Evolutionary conservation across 2,888 invertebrate species (phyloP).

Genomic region (Carabus problematicus): DNA sequence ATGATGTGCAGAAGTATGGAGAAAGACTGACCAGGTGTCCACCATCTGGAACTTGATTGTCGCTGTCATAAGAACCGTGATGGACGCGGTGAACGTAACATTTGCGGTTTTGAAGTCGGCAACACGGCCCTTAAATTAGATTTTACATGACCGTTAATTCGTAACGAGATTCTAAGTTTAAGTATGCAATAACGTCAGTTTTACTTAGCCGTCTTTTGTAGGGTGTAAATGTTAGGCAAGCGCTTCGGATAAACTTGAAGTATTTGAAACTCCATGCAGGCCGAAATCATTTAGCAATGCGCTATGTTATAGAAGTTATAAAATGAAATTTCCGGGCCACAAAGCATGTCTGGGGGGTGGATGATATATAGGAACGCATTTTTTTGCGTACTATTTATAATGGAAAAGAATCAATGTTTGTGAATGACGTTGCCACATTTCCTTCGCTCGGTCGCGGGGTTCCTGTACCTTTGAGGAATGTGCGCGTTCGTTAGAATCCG

Average conservation of each 20-base stretch:
- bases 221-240: too few relatives aligned
- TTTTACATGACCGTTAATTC: conserved; percentile 34
- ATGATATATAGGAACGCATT: conserved; percentile 62
- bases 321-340: conserved; percentile 61
- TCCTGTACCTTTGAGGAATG: conserved; percentile 24
- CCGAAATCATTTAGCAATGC: conserved; percentile 57
- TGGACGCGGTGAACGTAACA: too few relatives aligned
- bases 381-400: conserved; percentile 61
- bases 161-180: conserved; percentile 26
- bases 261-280: conserved; percentile 44
- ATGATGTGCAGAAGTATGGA: too few relatives aligned
- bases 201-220: too few relatives aligned
- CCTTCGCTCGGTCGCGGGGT: conserved; percentile 6
- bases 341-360: conserved; percentile 56
- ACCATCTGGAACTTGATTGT: too few relatives aligned
- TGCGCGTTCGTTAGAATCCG: conserved; percentile 32
- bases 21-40: too few relatives aligned
- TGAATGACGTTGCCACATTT: conserved; percentile 19
- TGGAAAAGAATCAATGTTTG: conserved; percentile 56
- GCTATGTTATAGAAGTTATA: conserved; percentile 59
- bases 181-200: conserved; percentile 26
- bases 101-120: too few relatives aligned
- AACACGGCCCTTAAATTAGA: conserved; percentile 15
- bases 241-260: conserved; percentile 41
- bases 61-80: too few relatives aligned